A percentile compares a stretch with the other conserved stretches of the same genome.
Evolutionary conservation across 2,113 vertebrate species (phyloP).

Genomic region (Zapus hudsonius): DNA sequence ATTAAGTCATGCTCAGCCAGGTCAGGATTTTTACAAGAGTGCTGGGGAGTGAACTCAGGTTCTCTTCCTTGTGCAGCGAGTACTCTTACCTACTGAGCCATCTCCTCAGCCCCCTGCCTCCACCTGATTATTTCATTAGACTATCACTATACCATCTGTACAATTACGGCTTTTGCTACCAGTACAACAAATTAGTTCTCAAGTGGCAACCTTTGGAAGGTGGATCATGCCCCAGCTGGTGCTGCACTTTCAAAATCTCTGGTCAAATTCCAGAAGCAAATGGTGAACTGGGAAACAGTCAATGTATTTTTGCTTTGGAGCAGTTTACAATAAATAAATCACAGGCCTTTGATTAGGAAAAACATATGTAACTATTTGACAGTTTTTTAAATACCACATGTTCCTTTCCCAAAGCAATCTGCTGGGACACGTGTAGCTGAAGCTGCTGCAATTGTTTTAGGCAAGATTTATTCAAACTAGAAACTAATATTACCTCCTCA

Average conservation of each 20-base stretch:
- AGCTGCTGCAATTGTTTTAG: conserved; percentile 18
- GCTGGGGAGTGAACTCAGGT: too few species aligned
- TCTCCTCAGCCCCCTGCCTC: too few species aligned
- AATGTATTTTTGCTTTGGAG: not conserved
- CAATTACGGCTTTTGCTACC: not conserved
- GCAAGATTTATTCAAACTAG: conserved; percentile 31
- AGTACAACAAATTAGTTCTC: not conserved
- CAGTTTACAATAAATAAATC: conserved; percentile 29
- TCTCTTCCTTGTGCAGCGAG: too few species aligned
- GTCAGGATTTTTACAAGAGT: too few species aligned
- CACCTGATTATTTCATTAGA: not conserved
- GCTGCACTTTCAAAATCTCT: not conserved
- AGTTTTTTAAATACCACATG: conserved; percentile 62
- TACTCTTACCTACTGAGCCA: too few species aligned
- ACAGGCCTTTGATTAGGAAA: conserved; percentile 53
- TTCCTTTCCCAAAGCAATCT: conserved; percentile 58
- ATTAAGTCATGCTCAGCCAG: too few species aligned
- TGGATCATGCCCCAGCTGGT: not conserved
- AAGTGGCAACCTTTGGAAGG: not conserved
- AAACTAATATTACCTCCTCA: not conserved
- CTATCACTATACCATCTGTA: not conserved
- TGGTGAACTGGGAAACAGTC: not conserved
- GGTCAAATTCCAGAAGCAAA: conserved; percentile 40
- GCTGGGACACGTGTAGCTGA: conserved; percentile 5
- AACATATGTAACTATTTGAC: conserved; percentile 54